Base-by-base conservation (phyloP, 1,140 invertebrate genomes). In the Megalonaias nervosa region DNA sequence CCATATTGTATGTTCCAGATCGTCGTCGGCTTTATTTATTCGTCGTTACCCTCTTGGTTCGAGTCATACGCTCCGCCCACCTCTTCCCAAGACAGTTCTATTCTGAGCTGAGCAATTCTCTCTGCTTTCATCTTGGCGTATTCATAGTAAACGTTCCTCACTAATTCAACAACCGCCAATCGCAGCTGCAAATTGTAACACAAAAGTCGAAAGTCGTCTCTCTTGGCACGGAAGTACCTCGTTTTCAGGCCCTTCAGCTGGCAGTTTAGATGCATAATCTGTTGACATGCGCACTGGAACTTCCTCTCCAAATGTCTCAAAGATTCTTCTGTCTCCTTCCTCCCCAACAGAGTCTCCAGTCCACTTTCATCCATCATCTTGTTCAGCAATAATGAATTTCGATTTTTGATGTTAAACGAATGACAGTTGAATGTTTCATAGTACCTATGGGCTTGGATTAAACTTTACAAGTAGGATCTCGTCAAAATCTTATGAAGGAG, bases 91-190 rank as follows among this genome's bases (percentile, higher is more conserved):
- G 67, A 78, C 38, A 73, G 31, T 21, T 74, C n/a, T 21, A 38
- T n/a, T 2, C 74, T 70, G 12, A 77, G 67, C 38, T 81, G 61
- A 9, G 71, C 65, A 6, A 81, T 65, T 13, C 62, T 56, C 23
- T 74, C 75, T 17, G 79, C 74, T 71, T 79, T 65, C 11, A 56
- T 70, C 14, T 71, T 61, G 2, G 80, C 77, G 62, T 79, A 79
- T 12, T 79, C 77, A 59, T 74, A 79, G 66, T 64, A 76, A 62
- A 75, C 68, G 67, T 82, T 79, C 17, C 77, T 65, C 9, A 69
- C 67, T 31, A 77, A 71, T 64, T 82, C 77, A 48, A 71, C 31
- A 21, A 69, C 67, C 21, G 80, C 76, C 19, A 79, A 58, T 57
- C 74, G 70, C 14, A 79, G 62, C 4, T 73, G 71, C 16, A 79